phyloP scores from a whole-genome alignment of 1,140 invertebrate species.

The Sesamia nonagrioides region DNA sequence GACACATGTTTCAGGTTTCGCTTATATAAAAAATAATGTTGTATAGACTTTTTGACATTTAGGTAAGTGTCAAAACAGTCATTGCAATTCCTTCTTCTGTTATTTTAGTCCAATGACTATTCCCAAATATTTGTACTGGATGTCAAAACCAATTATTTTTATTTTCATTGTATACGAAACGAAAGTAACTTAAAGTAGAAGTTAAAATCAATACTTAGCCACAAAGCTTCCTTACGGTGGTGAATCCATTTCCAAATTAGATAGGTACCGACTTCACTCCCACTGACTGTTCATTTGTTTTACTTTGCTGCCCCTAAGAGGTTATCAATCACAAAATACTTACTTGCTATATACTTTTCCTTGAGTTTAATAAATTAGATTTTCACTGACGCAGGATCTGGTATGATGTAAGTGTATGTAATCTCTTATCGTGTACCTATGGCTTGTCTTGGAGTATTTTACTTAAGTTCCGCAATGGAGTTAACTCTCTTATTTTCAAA shows the following conservation, averaged over 20 bases:
- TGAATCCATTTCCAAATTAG: conserved; percentile 55
- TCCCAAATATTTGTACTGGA: no score
- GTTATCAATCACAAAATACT: conserved; percentile 58
- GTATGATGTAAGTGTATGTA: neutral
- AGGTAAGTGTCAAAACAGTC: no score
- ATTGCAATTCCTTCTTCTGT: no score
- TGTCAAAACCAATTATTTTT: neutral
- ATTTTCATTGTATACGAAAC: neutral
- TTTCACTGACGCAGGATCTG: neutral
- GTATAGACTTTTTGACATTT: no score
- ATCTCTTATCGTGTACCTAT: neutral
- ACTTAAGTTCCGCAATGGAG: no score
- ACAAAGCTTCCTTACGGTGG: conserved; percentile 21
- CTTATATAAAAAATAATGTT: no score
- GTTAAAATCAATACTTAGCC: conserved; percentile 13
- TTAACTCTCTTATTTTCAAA: no score
- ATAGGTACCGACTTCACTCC: conserved; percentile 47
- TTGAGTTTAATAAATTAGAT: conserved; percentile 8
- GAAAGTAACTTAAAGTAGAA: conserved; percentile 30
- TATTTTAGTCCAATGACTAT: no score
- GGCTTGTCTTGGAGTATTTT: no score
- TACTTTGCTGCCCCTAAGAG: conserved; percentile 48
- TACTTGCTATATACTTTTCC: conserved; percentile 18
- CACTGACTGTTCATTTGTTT: conserved; percentile 38
- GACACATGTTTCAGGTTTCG: no score